A percentile compares a stretch with the other conserved stretches of the same genome.
phyloP scores from a whole-genome alignment of 37 sponge, comb jelly and placozoan species.

The Halichondria panicea region DNA sequence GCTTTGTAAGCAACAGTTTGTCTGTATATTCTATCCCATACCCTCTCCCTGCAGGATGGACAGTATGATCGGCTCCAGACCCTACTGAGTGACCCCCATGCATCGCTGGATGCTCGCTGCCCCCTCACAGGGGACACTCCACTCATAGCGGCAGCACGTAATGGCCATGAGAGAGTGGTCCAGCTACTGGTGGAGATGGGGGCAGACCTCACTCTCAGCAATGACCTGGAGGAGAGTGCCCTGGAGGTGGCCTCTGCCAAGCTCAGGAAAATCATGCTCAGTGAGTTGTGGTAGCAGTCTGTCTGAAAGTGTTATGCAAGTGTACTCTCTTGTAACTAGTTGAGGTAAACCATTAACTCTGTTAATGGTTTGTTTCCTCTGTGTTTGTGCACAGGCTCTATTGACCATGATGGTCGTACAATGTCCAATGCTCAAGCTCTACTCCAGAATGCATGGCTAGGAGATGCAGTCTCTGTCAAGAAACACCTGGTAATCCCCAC shows the following conservation, averaged over 20 bases:
- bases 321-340: neutral
- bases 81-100: slow-evolving; percentile 3
- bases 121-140: slow-evolving; percentile 81
- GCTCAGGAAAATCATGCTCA: slow-evolving; percentile 38
- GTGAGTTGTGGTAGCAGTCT: slow-evolving; percentile 25
- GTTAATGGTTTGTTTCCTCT: neutral
- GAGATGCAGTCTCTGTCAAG: slow-evolving; percentile 71
- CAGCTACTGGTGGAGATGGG: slow-evolving; percentile 57
- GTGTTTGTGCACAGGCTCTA: slow-evolving; percentile 18
- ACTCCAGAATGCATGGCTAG: slow-evolving; percentile 81
- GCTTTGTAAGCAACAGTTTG: neutral
- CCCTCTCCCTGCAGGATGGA: slow-evolving; percentile 30
- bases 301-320: no score
- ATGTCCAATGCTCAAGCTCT: slow-evolving; percentile 54
- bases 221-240: slow-evolving; percentile 60
- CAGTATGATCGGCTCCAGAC: slow-evolving; percentile 17
- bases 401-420: slow-evolving; percentile 35
- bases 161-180: slow-evolving; percentile 70
- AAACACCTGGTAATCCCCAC: slow-evolving; percentile 35
- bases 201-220: slow-evolving; percentile 81
- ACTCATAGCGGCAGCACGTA: slow-evolving; percentile 78
- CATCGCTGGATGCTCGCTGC: slow-evolving; percentile 31
- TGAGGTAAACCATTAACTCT: neutral
- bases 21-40: neutral
- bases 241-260: slow-evolving; percentile 66